phyloP scores from a whole-genome alignment of 2,888 invertebrate genomes.

The Melanargia galathea region DNA sequence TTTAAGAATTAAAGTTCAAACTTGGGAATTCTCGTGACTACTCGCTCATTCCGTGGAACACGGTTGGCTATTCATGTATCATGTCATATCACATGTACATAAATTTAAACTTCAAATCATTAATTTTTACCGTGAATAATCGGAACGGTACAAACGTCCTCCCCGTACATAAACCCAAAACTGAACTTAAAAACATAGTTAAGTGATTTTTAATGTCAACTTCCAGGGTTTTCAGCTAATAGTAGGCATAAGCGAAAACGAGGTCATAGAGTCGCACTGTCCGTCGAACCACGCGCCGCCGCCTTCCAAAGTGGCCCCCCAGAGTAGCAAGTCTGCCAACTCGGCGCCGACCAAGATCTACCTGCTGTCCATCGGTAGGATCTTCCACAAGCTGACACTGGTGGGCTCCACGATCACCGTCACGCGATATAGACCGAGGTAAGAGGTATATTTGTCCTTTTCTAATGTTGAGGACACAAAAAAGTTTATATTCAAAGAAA shows the following conservation, averaged over 20 bases:
- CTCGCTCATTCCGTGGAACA: too few species aligned
- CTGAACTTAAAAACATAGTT: not conserved
- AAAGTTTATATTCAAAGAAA: not conserved
- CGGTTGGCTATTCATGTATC: too few species aligned
- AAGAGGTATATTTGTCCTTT: conserved; percentile 30
- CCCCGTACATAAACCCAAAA: not conserved
- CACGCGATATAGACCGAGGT: conserved; percentile 96
- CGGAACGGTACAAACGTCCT: too few species aligned
- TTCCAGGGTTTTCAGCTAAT: conserved; percentile 92
- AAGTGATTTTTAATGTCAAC: not conserved
- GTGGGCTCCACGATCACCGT: conserved; percentile 95
- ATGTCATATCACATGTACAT: too few species aligned
- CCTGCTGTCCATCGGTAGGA: conserved; percentile 94
- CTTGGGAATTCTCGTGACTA: too few species aligned
- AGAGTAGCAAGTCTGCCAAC: conserved; percentile 61
- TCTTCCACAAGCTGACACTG: conserved; percentile 95
- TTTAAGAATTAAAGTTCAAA: too few species aligned
- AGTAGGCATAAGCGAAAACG: conserved; percentile 77
- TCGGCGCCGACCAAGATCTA: conserved; percentile 86
- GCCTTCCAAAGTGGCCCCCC: conserved; percentile 75
- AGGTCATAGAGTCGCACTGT: conserved; percentile 68
- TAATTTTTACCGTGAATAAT: too few species aligned
- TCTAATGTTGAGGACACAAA: conserved; percentile 2
- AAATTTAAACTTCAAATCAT: too few species aligned
- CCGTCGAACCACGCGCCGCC: conserved; percentile 68